Percentiles rank a stretch among this genome's conserved stretches.
phyloP scores from a whole-genome alignment of 2,888 invertebrate genomes.

The Eristalinus aeneus region DNA sequence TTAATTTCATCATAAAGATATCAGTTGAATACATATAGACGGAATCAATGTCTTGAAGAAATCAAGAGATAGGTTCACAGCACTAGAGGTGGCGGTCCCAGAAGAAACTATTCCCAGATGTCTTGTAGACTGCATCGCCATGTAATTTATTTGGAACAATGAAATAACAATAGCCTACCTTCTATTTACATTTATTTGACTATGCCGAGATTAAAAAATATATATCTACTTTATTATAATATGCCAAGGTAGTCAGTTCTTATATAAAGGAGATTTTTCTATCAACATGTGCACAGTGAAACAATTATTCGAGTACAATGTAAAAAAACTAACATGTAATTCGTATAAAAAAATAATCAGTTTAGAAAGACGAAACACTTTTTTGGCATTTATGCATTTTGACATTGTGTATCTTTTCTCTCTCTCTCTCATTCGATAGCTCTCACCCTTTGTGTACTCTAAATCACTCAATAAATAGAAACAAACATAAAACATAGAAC shows the following conservation, averaged over 20 bases:
- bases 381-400: constrained; percentile 35
- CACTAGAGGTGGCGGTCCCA: too few species aligned
- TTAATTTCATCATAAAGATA: too few species aligned
- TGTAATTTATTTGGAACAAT: background rate
- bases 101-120: too few species aligned
- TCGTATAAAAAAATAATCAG: constrained; percentile 59
- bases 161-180: background rate
- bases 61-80: too few species aligned
- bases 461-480: background rate
- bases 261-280: constrained; percentile 2
- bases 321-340: constrained; percentile 44
- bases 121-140: background rate
- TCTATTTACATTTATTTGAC: constrained; percentile 30
- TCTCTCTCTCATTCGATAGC: constrained; percentile 3
- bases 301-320: constrained; percentile 9
- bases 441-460: constrained; percentile 6
- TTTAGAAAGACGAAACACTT: constrained; percentile 34
- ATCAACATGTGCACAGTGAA: background rate
- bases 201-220: constrained; percentile 26
- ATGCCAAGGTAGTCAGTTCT: constrained; percentile 62
- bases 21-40: too few species aligned
- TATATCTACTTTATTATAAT: constrained; percentile 28
- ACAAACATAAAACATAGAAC: constrained; percentile 19
- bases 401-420: constrained; percentile 31
- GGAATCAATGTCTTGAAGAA: too few species aligned